phyloP scores from a whole-genome alignment of 2,113 vertebrate genomes.

The Jacana jacana region DNA sequence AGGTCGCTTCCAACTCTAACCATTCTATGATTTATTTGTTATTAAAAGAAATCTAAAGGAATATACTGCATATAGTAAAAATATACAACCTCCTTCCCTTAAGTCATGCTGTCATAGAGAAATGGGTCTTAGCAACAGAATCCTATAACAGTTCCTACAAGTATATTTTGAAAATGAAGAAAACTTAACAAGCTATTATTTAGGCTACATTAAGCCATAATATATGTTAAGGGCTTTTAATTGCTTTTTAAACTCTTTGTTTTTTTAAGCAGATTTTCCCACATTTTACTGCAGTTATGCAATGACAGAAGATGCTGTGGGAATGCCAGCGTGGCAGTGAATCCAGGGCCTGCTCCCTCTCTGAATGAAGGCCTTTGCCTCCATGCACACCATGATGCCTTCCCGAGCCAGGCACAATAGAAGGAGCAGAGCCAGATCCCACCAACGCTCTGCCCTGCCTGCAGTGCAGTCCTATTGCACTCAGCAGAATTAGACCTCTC shows the following conservation, averaged over 20 bases:
- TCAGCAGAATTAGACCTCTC: not conserved
- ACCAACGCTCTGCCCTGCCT: accelerated
- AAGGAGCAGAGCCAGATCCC: not conserved
- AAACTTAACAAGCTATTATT: not conserved
- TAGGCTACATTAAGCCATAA: not conserved
- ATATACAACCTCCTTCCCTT: not conserved
- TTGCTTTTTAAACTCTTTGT: not conserved
- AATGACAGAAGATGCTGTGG: not conserved
- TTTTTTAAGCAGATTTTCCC: not conserved
- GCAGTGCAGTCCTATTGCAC: accelerated
- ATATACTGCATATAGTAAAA: not conserved
- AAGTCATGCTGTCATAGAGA: not conserved
- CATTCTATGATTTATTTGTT: not conserved
- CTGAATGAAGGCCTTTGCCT: not conserved
- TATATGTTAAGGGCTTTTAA: not conserved
- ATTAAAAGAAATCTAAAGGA: not conserved
- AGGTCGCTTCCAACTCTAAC: too few species aligned
- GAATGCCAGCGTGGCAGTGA: not conserved
- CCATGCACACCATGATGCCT: not conserved
- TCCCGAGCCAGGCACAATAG: not conserved
- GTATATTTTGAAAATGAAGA: not conserved
- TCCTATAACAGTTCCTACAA: not conserved
- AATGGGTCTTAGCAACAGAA: not conserved
- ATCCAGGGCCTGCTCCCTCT: not conserved
- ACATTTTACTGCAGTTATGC: not conserved